Evolutionary conservation across 2,113 vertebrate genomes (phyloP).

Genomic region (Oenanthe melanoleuca): DNA sequence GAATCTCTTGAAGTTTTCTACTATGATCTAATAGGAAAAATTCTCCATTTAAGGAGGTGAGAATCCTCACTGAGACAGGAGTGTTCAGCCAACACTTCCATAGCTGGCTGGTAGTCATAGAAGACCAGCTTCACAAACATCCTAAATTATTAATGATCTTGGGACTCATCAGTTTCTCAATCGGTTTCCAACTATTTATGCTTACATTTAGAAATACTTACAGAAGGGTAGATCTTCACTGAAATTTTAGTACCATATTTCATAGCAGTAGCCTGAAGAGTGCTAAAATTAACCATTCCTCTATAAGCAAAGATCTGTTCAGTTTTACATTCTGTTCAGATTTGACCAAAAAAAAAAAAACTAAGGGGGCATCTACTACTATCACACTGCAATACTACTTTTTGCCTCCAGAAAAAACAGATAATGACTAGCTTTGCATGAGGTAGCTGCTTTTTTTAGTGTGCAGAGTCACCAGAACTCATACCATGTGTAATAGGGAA

Average conservation of each 20-base stretch:
- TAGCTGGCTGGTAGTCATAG: neutral
- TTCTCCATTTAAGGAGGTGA: constrained; percentile 2
- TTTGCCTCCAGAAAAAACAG: neutral
- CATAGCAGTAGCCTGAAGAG: neutral
- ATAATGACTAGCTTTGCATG: neutral
- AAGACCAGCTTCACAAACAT: neutral
- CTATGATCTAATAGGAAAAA: constrained; percentile 37
- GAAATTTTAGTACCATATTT: neutral
- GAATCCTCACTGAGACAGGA: neutral
- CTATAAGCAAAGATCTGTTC: neutral
- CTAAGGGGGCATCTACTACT: neutral
- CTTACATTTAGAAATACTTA: neutral
- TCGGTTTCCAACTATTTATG: neutral
- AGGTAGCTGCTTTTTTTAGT: neutral
- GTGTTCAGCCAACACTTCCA: constrained; percentile 19
- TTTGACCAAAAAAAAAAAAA: neutral
- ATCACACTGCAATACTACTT: neutral
- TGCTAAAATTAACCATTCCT: neutral
- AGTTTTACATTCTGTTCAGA: neutral
- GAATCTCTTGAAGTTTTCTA: constrained; percentile 5
- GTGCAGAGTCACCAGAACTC: neutral
- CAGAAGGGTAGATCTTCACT: neutral
- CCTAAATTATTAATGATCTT: neutral
- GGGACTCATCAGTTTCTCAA: neutral
- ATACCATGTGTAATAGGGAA: neutral